A percentile compares a stretch with the other conserved stretches of the same genome.
These are phyloP conservation scores for Beroe ovata DNA, from an alignment of 37 sponge, comb jelly and placozoan genomes.

Conservation along the genomic window DNA sequence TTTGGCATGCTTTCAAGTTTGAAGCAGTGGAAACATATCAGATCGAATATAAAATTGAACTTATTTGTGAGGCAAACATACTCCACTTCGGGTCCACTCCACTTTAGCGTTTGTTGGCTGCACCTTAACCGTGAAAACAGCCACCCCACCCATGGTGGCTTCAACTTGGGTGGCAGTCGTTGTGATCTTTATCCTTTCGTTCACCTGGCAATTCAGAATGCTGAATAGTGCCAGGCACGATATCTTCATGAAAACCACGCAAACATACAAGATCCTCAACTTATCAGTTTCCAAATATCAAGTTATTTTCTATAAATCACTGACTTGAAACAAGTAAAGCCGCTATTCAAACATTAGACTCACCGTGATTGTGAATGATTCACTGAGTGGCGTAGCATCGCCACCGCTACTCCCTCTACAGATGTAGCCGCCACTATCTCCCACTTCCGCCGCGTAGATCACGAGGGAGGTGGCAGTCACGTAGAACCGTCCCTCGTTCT, in stretches of 20 bases:
- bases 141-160: constrained; percentile 32
- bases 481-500: constrained; percentile 53
- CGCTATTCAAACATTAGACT: no score
- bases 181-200: not conserved
- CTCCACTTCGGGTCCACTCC: constrained; percentile 23
- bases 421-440: constrained; percentile 4
- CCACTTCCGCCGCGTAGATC: constrained; percentile 4
- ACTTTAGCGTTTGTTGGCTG: constrained; percentile 48
- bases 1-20: no score
- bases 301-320: no score
- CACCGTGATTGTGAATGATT: not conserved
- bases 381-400: not conserved
- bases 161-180: not conserved
- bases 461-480: constrained; percentile 43
- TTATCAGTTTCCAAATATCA: no score
- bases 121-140: not conserved
- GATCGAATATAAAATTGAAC: no score
- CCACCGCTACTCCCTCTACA: constrained; percentile 7
- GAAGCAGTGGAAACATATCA: no score
- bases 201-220: no score
- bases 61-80: no score
- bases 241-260: no score
- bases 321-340: no score
- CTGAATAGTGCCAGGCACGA: no score
- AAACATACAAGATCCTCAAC: no score